Evolutionary conservation across 2,797 vertebrate species (phyloP), one percentile per base, ranked within the genome.

Genomic region (Rhinichthys osculus): DNA sequence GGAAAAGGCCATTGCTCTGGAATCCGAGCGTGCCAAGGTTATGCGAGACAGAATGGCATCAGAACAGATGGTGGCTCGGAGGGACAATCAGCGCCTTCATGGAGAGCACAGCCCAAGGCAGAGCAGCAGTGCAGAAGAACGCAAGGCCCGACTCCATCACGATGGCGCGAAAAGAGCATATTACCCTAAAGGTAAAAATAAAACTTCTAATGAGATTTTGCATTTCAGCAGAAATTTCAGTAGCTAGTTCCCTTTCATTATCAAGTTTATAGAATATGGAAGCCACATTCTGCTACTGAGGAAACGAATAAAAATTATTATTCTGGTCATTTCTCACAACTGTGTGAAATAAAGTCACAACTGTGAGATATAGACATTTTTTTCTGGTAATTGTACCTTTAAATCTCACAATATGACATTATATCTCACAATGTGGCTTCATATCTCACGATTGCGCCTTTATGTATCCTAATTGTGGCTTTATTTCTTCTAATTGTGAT

Each of bases 1-100:
- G 92, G 98, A 99, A 95, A 99, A 99, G 93, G 98, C 98, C 92
- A 99, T 99, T 83, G 98, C 98, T 72, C 93, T 99, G 93, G 98
- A 99, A 87, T 97, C 97, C 0, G 97, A 99, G 92, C 90, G 98
- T 88, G 98, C 98, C 40, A 98, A 98, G 95, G 97, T 97, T 94
- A 97, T 99, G 98, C 94, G 97, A 92, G 98, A 99, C 93, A 96
- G 97, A 87, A 97, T 97, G 96, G 95, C 96, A 76, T 93, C 96
- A 64, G 97, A 98, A 89, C 93, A 94, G 21, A 52, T 86, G 5
- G 90, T 94, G 70, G 94, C 94, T 90, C 95, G 96, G 71, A 96
- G 96, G 92, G 97, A 97, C 88, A 94, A 93, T 88, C 91, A 97
- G 4, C 84, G 81, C 11, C 74, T 81, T 42, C 96, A 93, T 80